Base-by-base conservation (phyloP, 1,140 invertebrate species). In the Anadara kagoshimensis region DNA sequence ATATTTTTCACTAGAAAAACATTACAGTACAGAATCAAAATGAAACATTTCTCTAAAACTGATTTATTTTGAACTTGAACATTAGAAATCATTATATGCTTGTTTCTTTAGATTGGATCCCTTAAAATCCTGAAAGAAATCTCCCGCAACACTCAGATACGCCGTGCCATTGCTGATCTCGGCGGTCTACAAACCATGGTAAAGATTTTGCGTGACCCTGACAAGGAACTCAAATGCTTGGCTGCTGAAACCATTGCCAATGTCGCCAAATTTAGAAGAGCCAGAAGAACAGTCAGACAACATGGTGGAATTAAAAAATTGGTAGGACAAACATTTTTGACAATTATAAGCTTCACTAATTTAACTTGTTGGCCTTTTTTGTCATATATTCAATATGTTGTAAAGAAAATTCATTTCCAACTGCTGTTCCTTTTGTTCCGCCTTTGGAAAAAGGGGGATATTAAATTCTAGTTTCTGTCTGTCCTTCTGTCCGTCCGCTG, bases 181-280 rank as follows among this genome's bases (percentile, higher is more conserved):
- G 96, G 95, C 49, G 94, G 94, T 0, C 78, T 91, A 44, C 87
- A 91, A 68, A 90, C 90, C 8, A 88, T 91, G 87, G 89, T 91
- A 7, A 89, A 86, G 74, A 89, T 97, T 24, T 93, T 94, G 53
- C 93, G 95, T 81, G 89, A 91, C 62, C 93, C 94, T 5, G 93
- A 94, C 26, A 93, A 93, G 86, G 94, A 96, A 83, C 91, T 98
- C 10, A 95, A 96, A 88, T 93, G 95, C 59, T 90, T 97, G 56
- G 93, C 96, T 5, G 95, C 95, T 0, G 95, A 97, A 87, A 97
- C 95, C 0, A 93, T 98, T 78, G 94, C 95, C 0, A 95, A 96
- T 90, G 93, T 97, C 26, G 95, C 94, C 3, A 93, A 94, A 86
- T 93, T 96, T 70, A 91, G 93, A 18, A 94, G 97, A 87, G 96